Conservation (phyloP, 2,113 vertebrate species). For the Nothoprocta pentlandii region DNA sequence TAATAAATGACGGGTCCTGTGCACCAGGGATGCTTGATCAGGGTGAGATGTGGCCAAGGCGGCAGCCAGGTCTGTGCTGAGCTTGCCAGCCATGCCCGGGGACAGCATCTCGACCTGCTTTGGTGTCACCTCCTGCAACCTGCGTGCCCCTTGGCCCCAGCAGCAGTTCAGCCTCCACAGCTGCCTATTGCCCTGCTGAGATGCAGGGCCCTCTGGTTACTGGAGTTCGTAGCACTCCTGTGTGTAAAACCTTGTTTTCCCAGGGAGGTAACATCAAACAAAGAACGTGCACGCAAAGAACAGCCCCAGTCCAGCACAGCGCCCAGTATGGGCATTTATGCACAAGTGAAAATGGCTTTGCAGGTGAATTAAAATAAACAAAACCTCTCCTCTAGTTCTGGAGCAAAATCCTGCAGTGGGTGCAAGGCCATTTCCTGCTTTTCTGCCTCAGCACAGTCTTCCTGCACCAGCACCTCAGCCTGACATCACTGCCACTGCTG, state of each 20-base stretch:
- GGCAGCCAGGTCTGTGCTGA: neutral
- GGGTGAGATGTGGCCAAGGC: neutral
- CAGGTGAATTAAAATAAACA: neutral
- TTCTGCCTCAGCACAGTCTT: neutral
- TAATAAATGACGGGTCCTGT: neutral
- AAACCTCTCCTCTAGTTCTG: neutral
- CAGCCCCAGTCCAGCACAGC: neutral
- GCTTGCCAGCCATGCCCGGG: neutral
- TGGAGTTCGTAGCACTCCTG: neutral
- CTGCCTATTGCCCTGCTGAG: neutral
- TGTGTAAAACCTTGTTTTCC: neutral
- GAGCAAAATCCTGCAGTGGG: neutral
- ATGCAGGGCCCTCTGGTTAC: neutral
- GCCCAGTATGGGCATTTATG: neutral
- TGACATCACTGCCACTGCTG: neutral
- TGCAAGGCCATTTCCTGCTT: neutral
- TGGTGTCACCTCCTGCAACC: no score
- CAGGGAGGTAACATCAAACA: neutral
- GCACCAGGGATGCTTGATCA: neutral
- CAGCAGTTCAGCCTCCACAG: neutral
- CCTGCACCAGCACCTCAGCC: neutral
- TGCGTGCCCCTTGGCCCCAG: neutral
- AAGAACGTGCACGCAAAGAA: neutral
- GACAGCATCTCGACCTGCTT: rapidly evolving
- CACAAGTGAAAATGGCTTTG: neutral